Percentiles rank a stretch among this genome's conserved stretches.
Conservation (phyloP, 2,888 invertebrate species). For the Sympetrum striolatum region DNA sequence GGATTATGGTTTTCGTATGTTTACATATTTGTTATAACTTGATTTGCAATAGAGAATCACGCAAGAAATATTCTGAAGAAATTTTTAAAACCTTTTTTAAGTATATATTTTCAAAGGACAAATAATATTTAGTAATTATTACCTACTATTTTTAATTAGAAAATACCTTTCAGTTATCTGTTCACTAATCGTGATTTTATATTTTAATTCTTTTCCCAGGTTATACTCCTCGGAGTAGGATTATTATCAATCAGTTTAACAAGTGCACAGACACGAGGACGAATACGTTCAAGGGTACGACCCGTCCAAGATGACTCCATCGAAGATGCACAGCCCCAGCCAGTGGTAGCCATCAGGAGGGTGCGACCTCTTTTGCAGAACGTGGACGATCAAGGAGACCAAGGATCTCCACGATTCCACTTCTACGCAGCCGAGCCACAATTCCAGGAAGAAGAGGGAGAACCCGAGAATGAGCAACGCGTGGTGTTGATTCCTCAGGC, state of each 20-base stretch:
- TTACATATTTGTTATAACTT: too few relatives aligned
- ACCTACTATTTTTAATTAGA: too few relatives aligned
- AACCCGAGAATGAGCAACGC: constrained; percentile 49
- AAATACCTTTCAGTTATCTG: too few relatives aligned
- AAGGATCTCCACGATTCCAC: constrained; percentile 54
- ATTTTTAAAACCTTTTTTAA: too few relatives aligned
- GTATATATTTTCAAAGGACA: too few relatives aligned
- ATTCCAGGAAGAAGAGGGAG: constrained; percentile 53
- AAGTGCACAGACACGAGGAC: constrained; percentile 56
- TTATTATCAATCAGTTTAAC: background rate
- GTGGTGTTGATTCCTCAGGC: constrained; percentile 57
- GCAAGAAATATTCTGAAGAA: too few relatives aligned
- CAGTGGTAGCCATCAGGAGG: background rate
- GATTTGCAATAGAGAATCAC: too few relatives aligned
- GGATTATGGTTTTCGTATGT: too few relatives aligned
- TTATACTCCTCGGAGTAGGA: background rate
- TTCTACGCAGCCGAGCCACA: constrained; percentile 59
- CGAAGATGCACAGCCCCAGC: constrained; percentile 55
- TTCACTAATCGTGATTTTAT: too few relatives aligned
- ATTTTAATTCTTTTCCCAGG: background rate
- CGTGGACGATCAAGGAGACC: background rate
- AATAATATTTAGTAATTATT: too few relatives aligned
- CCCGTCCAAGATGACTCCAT: constrained; percentile 57
- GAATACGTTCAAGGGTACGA: constrained; percentile 61
- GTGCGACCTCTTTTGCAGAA: background rate